Evolutionary conservation across 2,888 invertebrate genomes (phyloP), one percentile per base, ranked within the genome.

Genomic region (Drosophila antonietae): DNA sequence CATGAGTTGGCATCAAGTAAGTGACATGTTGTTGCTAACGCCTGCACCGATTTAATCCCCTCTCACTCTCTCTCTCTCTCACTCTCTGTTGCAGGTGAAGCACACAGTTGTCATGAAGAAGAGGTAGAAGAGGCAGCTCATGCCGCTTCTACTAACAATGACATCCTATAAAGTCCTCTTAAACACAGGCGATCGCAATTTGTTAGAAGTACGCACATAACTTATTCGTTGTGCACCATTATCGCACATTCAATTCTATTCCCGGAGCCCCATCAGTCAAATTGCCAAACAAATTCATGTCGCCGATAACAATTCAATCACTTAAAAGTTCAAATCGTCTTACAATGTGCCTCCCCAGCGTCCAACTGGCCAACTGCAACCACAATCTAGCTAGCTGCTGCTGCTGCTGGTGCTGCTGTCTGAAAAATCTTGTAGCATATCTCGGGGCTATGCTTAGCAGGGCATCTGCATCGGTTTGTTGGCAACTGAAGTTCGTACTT

Each of bases 301-400:
- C 73, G 53, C 71, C 68, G 86, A 73, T 83, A 78, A 80, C 86
- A 86, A 83, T 83, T 86, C 86, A 86, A 83, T 86, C 83, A 86
- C 86, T 84, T 83, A 76, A 71, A 74, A 83, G 76, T 84, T 83
- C 71, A 78, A 80, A 81, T 75, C 80, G 83, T 51, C 68, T 63
- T 59, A 68, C 80, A 84, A 83, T 69, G 64, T 69, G 64, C 64
- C 67, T 64, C 72, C 80, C 73, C 52, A 53, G 75, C 59, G 78
- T 78, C 56, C 63, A 73, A 66, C 71, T 66, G 58, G 56, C 49
- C 51, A 64, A 49, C 66, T 46, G 23, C 46, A 39, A 43, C 35
- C 10, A 12, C 41, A 14, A 33, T 53, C 47, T n/a, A 35, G 49
- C 41, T 20, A n/a, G 14, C 28, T 47, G 15, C 43, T 33, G 51